A percentile compares a stretch with the other conserved stretches of the same genome.
Conservation (phyloP, 2,113 vertebrate species). For the Serilophus lunatus region DNA sequence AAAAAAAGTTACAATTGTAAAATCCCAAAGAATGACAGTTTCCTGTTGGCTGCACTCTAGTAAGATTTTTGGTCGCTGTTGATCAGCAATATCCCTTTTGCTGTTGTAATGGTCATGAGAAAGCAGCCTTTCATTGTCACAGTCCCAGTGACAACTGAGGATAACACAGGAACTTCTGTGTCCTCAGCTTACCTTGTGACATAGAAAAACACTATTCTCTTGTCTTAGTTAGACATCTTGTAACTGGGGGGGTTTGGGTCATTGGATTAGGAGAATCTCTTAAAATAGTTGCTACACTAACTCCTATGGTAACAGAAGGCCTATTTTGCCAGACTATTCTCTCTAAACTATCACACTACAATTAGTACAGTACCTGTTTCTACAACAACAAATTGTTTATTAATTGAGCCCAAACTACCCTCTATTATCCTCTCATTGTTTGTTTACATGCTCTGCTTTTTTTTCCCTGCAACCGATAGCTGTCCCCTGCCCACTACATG, state of each 20-base stretch:
- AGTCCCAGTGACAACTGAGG: neutral
- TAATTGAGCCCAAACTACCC: neutral
- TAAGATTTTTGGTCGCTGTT: neutral
- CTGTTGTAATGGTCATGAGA: neutral
- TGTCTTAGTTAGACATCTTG: neutral
- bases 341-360: neutral
- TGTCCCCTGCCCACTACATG: fast-evolving
- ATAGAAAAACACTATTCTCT: neutral
- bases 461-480: neutral
- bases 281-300: neutral
- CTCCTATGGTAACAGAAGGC: neutral
- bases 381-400: neutral
- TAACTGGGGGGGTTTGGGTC: neutral
- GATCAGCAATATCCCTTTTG: neutral
- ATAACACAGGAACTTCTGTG: neutral
- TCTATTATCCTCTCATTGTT: neutral
- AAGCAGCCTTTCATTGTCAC: neutral
- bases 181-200: neutral
- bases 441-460: neutral
- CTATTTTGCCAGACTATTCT: neutral
- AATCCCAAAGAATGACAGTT: neutral
- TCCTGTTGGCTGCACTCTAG: neutral
- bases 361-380: neutral
- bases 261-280: neutral
- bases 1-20: neutral